Conservation (phyloP, 1,140 invertebrate genomes). For the Leptoteleia sp. region DNA sequence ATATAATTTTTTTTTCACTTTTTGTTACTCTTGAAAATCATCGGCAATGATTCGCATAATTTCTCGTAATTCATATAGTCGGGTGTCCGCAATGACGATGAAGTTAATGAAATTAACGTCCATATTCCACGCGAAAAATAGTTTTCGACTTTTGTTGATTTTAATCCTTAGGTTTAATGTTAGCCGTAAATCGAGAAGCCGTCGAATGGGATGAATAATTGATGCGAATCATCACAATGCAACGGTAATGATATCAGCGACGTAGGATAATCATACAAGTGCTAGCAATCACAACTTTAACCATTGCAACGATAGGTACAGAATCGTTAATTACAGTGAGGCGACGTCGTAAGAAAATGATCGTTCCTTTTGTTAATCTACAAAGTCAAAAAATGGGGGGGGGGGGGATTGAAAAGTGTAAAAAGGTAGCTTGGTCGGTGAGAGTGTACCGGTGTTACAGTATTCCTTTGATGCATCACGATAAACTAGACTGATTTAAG, state of each 20-base stretch:
- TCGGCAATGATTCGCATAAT: constrained; percentile 69
- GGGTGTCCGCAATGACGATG: constrained; percentile 18
- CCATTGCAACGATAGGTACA: constrained; percentile 56
- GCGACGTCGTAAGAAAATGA: constrained; percentile 70
- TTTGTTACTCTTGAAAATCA: constrained; percentile 72
- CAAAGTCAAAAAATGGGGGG: constrained; percentile 72
- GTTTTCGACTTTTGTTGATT: too few relatives aligned
- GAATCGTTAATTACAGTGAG: constrained; percentile 64
- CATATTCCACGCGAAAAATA: constrained; percentile 7
- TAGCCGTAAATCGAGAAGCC: too few relatives aligned
- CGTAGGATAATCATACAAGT: constrained; percentile 69
- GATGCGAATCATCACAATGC: constrained; percentile 68
- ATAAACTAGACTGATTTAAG: constrained; percentile 61
- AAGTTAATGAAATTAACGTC: constrained; percentile 35
- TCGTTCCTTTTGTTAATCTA: constrained; percentile 66
- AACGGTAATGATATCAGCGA: constrained; percentile 69
- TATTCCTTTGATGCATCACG: constrained; percentile 42
- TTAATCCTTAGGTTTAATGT: too few relatives aligned
- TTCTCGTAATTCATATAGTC: constrained; percentile 43
- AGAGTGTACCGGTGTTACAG: constrained; percentile 58
- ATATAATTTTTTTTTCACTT: constrained; percentile 72
- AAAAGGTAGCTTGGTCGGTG: constrained; percentile 61
- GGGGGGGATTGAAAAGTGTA: constrained; percentile 68
- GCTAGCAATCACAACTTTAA: constrained; percentile 61
- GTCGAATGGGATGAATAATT: constrained; percentile 49